Base-by-base conservation (phyloP, 1,140 invertebrate genomes). In the Drosophila ogumai region DNA sequence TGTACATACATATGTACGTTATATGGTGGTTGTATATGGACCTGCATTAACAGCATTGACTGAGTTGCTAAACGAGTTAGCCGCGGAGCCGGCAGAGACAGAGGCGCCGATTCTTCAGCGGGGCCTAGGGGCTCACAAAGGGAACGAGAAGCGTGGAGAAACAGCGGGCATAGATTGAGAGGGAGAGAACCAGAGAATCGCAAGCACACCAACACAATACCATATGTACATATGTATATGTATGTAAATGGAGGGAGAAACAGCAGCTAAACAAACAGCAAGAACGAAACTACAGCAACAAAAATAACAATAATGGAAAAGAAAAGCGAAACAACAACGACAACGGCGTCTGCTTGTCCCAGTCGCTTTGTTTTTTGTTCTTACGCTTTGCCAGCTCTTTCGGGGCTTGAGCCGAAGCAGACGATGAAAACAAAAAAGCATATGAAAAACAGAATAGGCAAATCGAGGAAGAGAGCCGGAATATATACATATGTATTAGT, bases 401-500 rank as follows among this genome's bases (percentile, higher is more conserved):
- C 65, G 72, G 55, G 32, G 50, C 44, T 58, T 50, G 38, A 61
- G 58, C 77, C 75, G 81, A 85, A 85, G 78, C 81, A 88, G 81
- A 90, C 80, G 84, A 88, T 88, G 84, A 88, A 88, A 88, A 88
- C 84, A 88, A 90, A 88, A 86, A 84, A 80, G 75, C 71, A 88
- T 82, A 72, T 71, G 54, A 84, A 81, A 82, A 87, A 72, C 69
- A 79, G 64, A 82, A 82, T 69, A 59, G 59, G 43, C 59, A 58
- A 80, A 57, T 38, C 36, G 41, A 46, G 25, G 41, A 57, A 41
- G 41, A 46, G 61, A 60, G 55, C 52, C 34, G 44, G 46, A 56
- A 50, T 17, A 41, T 46, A n/a, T 19, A 31, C 2, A 43, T 32
- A 50, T 50, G 17, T 38, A 15, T 19, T 4, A 28, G 15, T 25